phyloP scores from a whole-genome alignment of 2,113 vertebrate species.

The western clawed frog (Xenopus tropicalis) region UCB_Xtro_10.0 CM004450.2:104617501-104618000 shows the following conservation, averaged over 20 bases:
- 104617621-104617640: slow-evolving; percentile 83
- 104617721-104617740: slow-evolving; percentile 49
- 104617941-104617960: slow-evolving; percentile 53
- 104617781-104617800: slow-evolving; percentile 29
- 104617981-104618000: slow-evolving; percentile 17
- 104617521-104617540: slow-evolving; percentile 87
- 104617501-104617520: slow-evolving; percentile 85
- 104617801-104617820: slow-evolving; percentile 37
- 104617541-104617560: slow-evolving; percentile 86
- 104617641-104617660: slow-evolving; percentile 89
- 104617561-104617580: slow-evolving; percentile 88
- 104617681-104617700: slow-evolving; percentile 82
- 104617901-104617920: slow-evolving; percentile 82
- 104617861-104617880: background rate
- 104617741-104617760: slow-evolving; percentile 25
- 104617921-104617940: slow-evolving; percentile 59
- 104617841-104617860: slow-evolving; percentile 44
- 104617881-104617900: slow-evolving; percentile 56
- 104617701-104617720: slow-evolving; percentile 61
- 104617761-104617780: slow-evolving; percentile 9
- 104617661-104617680: slow-evolving; percentile 84
- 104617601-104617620: slow-evolving; percentile 87
- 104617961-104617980: slow-evolving; percentile 40
- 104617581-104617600: slow-evolving; percentile 81
- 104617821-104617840: slow-evolving; percentile 24